Evolutionary conservation across 2,888 invertebrate species (phyloP), one percentile per base, ranked within the genome.

Genomic region (Drosophila prostipennis): DNA sequence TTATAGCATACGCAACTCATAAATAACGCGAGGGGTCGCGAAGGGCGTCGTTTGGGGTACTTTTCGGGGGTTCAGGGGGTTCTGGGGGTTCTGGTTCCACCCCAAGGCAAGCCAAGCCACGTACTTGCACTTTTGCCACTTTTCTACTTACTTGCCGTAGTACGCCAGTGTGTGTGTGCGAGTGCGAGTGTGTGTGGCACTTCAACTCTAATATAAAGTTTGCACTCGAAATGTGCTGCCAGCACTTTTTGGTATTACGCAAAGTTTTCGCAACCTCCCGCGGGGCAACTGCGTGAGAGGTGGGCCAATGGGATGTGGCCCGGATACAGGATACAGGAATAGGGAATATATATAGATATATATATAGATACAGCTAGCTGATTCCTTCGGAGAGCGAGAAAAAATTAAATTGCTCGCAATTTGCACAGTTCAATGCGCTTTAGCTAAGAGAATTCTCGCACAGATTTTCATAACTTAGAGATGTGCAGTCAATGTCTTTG

Each of bases 361-460:
- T 26, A 26, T 26, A 26, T 26, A 26, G 26, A 26, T 26, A 26
- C 2, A 26, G 26, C 26, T 26, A 73, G 78, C 79, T 80, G 82
- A 75, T 80, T 80, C 51, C 51, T 37, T 56, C 53, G 63, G 36
- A 51, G 39, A 56, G 53, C 40, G 42, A 34, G 60, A 67, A 77
- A 80, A 83, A 83, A 87, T 87, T 86, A 88, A 87, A 87, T 84
- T 88, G 88, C 82, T 79, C 70, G 77, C 87, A 87, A 87, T 87
- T 87, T 88, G 79, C 87, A 88, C 87, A 85, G 88, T 87, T 87
- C 87, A 88, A 88, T 87, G 87, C 87, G 84, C 86, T 88, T 82
- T 74, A 76, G 86, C 75, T 69, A 67, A 64, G 56, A 79, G 75
- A 77, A 85, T 80, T 83, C 78, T 75, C 82, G 75, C 75, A 87